These are phyloP conservation scores for Piliocolobus tephrosceles DNA, from an alignment of 2,113 vertebrate species.

Conservation along the genomic window DNA sequence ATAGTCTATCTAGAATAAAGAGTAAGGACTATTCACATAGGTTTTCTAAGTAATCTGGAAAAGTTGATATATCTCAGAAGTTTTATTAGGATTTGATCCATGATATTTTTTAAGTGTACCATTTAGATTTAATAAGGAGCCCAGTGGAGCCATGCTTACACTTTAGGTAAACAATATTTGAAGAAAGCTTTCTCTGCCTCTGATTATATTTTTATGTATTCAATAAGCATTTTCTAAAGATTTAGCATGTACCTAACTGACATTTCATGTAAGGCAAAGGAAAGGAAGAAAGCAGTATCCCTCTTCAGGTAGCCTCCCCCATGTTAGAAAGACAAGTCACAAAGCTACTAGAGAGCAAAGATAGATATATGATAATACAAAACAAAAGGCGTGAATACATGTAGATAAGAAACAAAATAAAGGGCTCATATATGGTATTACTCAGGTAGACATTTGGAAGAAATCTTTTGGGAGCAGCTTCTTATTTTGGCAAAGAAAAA, in stretches of 20 bases:
- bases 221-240: not conserved
- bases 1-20: not conserved
- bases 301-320: not conserved
- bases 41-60: conserved; percentile 15
- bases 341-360: not conserved
- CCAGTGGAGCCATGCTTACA: not conserved
- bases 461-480: not conserved
- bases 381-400: not conserved
- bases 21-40: not conserved
- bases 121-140: not conserved
- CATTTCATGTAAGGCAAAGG: not conserved
- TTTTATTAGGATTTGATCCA: conserved; percentile 3
- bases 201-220: not conserved
- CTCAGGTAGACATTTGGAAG: not conserved
- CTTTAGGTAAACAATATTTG: not conserved
- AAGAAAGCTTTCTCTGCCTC: not conserved
- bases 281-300: not conserved
- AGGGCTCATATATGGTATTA: not conserved
- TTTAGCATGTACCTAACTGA: not conserved
- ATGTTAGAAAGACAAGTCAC: not conserved
- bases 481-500: not conserved
- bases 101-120: not conserved
- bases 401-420: not conserved
- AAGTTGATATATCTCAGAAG: not conserved
- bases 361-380: not conserved